phyloP scores from a whole-genome alignment of 2,888 invertebrate species.

The Drosophila meridiana region DNA sequence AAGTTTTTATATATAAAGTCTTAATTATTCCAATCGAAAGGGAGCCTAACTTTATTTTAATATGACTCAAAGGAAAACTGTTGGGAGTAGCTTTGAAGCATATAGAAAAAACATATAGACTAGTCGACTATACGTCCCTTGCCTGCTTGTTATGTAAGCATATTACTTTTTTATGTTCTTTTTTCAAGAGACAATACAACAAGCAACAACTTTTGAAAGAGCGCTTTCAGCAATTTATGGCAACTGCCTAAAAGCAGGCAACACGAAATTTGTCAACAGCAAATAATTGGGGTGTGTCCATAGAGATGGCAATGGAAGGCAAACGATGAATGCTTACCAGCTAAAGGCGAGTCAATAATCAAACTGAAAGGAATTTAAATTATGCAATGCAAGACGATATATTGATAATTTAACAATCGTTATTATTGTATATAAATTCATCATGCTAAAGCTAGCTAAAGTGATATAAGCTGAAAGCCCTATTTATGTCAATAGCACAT shows the following conservation, averaged over 20 bases:
- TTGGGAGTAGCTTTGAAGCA: background rate
- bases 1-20: too few relatives aligned
- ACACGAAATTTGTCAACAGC: constrained; percentile 12
- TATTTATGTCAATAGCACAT: too few relatives aligned
- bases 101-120: background rate
- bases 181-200: constrained; percentile 2
- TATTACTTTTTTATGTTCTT: background rate
- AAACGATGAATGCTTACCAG: background rate
- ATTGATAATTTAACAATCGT: background rate
- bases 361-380: background rate
- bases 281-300: constrained; percentile 15
- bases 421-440: too few relatives aligned
- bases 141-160: background rate
- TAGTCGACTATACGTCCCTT: background rate
- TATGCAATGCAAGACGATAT: background rate
- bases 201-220: background rate
- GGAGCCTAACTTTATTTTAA: background rate
- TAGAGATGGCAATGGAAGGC: constrained; percentile 17
- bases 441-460: too few relatives aligned
- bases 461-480: too few relatives aligned
- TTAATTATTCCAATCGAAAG: too few relatives aligned
- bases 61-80: background rate
- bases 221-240: constrained; percentile 14
- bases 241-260: constrained; percentile 68
- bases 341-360: too few relatives aligned